Evolutionary conservation across 2,888 invertebrate genomes (phyloP), one percentile per base, ranked within the genome.

Genomic region (Venusia cambrica): DNA sequence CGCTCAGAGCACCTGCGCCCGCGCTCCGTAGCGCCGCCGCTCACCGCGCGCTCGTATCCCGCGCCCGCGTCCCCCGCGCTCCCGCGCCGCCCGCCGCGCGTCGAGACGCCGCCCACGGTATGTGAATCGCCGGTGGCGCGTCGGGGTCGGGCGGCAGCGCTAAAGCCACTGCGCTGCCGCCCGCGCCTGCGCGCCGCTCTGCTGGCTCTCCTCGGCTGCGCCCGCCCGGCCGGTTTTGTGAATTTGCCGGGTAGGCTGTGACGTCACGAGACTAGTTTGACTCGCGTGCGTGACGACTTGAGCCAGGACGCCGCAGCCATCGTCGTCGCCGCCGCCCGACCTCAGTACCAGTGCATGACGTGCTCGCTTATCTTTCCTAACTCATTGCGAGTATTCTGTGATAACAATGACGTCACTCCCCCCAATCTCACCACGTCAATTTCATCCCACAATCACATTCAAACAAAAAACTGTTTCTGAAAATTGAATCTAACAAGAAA

Each of bases 1-100:
- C 89, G 89, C 90, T 89, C 90, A 90, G 90, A 90, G 90, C 91
- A 91, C 90, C 90, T 90, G 90, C 90, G 90, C 89, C 90, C 87
- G 85, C 87, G 87, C 76, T 85, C 88, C 76, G 88, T 75, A 79
- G 87, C 88, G 78, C 88, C 88, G 78, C 88, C 88, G 78, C 80
- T 83, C 78, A 81, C 77, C 73, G 85, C 71, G 79, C 78, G 84
- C 75, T 79, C 79, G 67, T 62, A 66, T 55, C 73, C 81, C 83
- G 78, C 83, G 77, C 74, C 75, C 77, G 75, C 63, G 49, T n/a
- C n/a, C n/a, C 27, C 38, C 42, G 38, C 34, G 37, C 13, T 38
- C 62, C 70, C 72, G 73, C 71, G 73, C 69, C 73, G 68, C 51
- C 53, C 36, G 69, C n/a, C n/a, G n/a, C n/a, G 77, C 83, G 79